Percentiles rank a stretch among this genome's conserved stretches.
phyloP scores from a whole-genome alignment of 2,888 invertebrate genomes.

The Caenorhabditis parvicauda region DNA sequence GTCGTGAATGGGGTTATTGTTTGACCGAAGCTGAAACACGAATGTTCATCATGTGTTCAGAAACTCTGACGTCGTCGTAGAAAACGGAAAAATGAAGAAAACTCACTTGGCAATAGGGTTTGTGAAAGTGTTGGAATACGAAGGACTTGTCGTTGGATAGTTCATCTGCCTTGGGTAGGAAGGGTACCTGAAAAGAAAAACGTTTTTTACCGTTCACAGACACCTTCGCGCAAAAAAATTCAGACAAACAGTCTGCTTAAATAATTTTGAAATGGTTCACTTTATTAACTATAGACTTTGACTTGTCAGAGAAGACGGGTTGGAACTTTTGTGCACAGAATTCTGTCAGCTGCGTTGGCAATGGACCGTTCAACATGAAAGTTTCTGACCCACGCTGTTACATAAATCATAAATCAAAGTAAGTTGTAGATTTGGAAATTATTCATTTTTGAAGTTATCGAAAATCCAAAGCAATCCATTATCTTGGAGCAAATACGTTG shows the following conservation, averaged over 20 bases:
- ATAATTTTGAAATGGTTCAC: background rate
- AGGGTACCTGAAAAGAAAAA: conserved; percentile 37
- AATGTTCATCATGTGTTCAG: background rate
- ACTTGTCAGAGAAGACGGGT: too few species aligned
- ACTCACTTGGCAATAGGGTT: conserved; percentile 47
- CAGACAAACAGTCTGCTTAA: background rate
- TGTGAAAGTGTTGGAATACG: conserved; percentile 45
- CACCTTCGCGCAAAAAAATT: background rate
- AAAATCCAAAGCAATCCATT: too few species aligned
- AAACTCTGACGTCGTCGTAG: background rate
- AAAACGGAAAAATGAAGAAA: background rate
- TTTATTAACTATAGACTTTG: background rate
- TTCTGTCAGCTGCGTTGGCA: too few species aligned
- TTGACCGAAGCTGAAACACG: conserved; percentile 29
- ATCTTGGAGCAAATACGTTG: too few species aligned
- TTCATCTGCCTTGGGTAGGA: conserved; percentile 55
- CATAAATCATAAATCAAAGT: too few species aligned
- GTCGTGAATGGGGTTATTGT: conserved; percentile 39
- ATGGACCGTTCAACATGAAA: too few species aligned
- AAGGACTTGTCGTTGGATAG: conserved; percentile 53
- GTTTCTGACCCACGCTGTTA: too few species aligned
- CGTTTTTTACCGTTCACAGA: background rate
- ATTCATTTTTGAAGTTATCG: too few species aligned
- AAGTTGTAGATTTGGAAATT: too few species aligned
- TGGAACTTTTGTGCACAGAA: too few species aligned